Conservation (phyloP, 2,888 invertebrate species). For the Macrophya annulata region DNA sequence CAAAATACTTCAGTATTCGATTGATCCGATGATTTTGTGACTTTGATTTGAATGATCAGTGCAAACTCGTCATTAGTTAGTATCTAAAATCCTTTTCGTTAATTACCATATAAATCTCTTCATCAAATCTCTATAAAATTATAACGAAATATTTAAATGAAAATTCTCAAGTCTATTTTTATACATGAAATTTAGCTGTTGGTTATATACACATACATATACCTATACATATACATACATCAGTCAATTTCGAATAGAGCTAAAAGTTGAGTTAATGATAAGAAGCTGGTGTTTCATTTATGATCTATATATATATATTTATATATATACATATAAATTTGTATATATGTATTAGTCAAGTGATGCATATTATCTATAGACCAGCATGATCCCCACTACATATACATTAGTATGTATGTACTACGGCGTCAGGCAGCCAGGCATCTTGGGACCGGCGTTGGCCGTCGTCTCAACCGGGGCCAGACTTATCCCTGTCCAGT, state of each 20-base stretch:
- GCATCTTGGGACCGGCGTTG: constrained; percentile 48
- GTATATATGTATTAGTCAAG: constrained; percentile 17
- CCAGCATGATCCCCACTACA: constrained; percentile 31
- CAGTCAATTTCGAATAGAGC: not conserved
- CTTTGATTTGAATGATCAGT: not conserved
- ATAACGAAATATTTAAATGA: not conserved
- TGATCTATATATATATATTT: not conserved
- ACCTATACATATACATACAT: not conserved
- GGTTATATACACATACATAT: not conserved
- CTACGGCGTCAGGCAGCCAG: constrained; percentile 2
- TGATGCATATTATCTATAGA: constrained; percentile 22
- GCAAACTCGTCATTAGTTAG: not conserved
- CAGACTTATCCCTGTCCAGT: constrained; percentile 44
- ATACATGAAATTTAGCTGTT: not conserved
- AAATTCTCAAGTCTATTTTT: not conserved
- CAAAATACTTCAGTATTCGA: not conserved
- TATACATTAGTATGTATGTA: not conserved
- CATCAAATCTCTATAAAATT: not conserved
- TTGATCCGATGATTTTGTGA: not conserved
- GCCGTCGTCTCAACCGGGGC: constrained; percentile 32
- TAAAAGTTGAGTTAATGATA: not conserved
- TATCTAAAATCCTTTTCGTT: not conserved
- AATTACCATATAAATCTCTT: not conserved
- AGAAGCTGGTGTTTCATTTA: not conserved
- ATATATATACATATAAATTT: not conserved